These are phyloP conservation scores for Lypha dubia DNA, from an alignment of 2,888 invertebrate species.

Conservation along the genomic window DNA sequence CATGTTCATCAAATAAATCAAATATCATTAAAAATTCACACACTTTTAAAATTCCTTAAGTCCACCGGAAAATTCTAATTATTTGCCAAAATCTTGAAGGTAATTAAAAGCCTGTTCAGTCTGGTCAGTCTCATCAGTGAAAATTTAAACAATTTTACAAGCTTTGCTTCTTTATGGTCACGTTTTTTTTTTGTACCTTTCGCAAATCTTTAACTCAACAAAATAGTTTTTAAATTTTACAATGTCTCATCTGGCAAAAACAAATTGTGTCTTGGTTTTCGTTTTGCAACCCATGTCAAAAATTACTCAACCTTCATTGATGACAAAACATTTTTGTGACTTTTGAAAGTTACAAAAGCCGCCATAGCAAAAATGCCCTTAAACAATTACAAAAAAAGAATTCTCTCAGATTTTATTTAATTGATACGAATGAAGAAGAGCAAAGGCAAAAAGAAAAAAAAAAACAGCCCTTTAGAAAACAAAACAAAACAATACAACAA, in stretches of 20 bases:
- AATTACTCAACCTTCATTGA: slow-evolving; percentile 28
- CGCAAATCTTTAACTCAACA: background rate
- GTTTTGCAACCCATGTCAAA: background rate
- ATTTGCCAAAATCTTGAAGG: too few relatives aligned
- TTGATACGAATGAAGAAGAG: slow-evolving; percentile 44
- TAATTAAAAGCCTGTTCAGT: too few relatives aligned
- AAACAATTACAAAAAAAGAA: slow-evolving; percentile 49
- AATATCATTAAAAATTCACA: too few relatives aligned
- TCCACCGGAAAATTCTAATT: too few relatives aligned
- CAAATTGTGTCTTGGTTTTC: background rate
- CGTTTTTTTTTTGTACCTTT: background rate
- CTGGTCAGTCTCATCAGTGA: too few relatives aligned
- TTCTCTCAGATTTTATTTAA: slow-evolving; percentile 59
- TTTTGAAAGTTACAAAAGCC: slow-evolving; percentile 28
- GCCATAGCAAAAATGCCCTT: slow-evolving; percentile 27
- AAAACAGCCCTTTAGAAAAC: background rate
- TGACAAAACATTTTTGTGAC: slow-evolving; percentile 18
- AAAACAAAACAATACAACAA: slow-evolving; percentile 27
- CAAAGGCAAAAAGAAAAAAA: background rate
- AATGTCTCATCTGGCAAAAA: slow-evolving; percentile 2
- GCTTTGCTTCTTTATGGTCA: background rate
- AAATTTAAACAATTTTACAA: too few relatives aligned
- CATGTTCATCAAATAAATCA: too few relatives aligned
- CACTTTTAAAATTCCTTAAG: too few relatives aligned
- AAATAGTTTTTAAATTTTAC: background rate